Conservation (phyloP, 2,113 vertebrate genomes). For the Epinephelus lanceolatus region DNA sequence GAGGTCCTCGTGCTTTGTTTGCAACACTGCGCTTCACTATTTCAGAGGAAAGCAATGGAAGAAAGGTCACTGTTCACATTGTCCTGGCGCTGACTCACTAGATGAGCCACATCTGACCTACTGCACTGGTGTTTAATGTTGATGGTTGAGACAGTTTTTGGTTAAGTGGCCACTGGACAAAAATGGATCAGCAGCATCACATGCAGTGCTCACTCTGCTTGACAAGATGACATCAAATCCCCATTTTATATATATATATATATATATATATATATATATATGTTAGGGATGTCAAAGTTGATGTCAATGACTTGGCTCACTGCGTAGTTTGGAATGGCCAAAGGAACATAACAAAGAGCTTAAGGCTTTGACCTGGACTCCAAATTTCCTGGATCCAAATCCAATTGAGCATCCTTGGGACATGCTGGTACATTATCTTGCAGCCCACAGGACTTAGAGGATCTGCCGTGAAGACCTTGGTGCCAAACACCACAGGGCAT, state of each 20-base stretch:
- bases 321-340: too few relatives aligned
- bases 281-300: too few relatives aligned
- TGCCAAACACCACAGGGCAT: too few relatives aligned
- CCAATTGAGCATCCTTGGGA: too few relatives aligned
- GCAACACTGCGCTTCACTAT: background rate
- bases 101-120: constrained; percentile 17
- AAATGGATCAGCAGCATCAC: constrained; percentile 16
- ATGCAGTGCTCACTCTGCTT: background rate
- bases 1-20: constrained; percentile 7
- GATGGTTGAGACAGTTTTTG: constrained; percentile 10
- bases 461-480: too few relatives aligned
- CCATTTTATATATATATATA: background rate
- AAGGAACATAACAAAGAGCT: too few relatives aligned
- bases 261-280: too few relatives aligned
- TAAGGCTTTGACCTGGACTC: too few relatives aligned
- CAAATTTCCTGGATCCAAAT: too few relatives aligned
- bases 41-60: constrained; percentile 4
- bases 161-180: background rate
- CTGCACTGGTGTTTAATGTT: background rate
- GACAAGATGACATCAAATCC: background rate
- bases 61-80: constrained; percentile 22
- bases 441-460: too few relatives aligned
- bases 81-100: constrained; percentile 14
- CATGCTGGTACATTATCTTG: too few relatives aligned
- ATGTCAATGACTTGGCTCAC: too few relatives aligned